A percentile compares a stretch with the other conserved stretches of the same genome.
Conservation (phyloP, 2,888 invertebrate genomes). For the Drosophila kanekoi region DNA sequence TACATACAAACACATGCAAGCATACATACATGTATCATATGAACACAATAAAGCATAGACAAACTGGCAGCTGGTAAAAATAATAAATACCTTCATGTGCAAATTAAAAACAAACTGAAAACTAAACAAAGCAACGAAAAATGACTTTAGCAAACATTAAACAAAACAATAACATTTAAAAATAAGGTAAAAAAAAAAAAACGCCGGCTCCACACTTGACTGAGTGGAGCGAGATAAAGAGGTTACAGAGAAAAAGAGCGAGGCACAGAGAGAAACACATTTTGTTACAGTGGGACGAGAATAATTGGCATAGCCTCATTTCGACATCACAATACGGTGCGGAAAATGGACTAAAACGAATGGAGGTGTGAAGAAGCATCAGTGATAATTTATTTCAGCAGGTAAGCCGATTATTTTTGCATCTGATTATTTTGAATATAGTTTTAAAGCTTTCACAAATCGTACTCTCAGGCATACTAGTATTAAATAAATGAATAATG, state of each 20-base stretch:
- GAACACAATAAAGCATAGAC: conserved; percentile 22
- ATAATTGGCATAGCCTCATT: conserved; percentile 3
- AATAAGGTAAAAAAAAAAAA: conserved; percentile 26
- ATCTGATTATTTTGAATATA: too few relatives aligned
- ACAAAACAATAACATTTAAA: conserved; percentile 49
- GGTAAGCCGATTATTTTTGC: too few relatives aligned
- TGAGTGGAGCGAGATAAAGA: conserved; percentile 30
- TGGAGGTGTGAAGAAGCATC: too few relatives aligned
- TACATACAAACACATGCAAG: background rate
- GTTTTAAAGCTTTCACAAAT: too few relatives aligned
- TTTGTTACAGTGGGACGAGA: conserved; percentile 44
- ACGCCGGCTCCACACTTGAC: conserved; percentile 65
- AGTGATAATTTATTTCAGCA: too few relatives aligned
- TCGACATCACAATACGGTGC: background rate
- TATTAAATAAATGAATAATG: too few relatives aligned
- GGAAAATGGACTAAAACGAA: background rate
- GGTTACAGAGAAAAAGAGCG: conserved; percentile 4
- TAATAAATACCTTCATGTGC: conserved; percentile 23
- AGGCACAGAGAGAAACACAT: conserved; percentile 9
- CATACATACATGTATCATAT: background rate
- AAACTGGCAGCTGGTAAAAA: conserved; percentile 30
- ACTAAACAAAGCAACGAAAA: conserved; percentile 29
- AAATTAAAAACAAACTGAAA: conserved; percentile 45
- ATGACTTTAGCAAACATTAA: conserved; percentile 40
- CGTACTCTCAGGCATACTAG: too few relatives aligned